Conservation (phyloP, 2,113 vertebrate genomes). For the Callaeas wilsoni region DNA sequence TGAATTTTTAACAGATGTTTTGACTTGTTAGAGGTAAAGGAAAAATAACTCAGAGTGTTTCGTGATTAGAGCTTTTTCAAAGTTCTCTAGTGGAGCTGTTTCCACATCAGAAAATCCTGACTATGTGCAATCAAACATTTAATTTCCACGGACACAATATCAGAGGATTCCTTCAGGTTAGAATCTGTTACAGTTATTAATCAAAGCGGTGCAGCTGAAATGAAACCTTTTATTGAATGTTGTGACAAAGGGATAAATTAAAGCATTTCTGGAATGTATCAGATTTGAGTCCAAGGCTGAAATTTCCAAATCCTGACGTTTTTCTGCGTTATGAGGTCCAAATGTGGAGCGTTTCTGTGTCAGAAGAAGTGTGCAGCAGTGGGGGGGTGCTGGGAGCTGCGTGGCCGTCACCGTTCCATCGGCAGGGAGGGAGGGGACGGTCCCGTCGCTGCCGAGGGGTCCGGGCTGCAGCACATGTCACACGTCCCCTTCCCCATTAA, state of each 20-base stretch:
- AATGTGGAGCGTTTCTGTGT: background rate
- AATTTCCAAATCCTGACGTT: conserved; percentile 24
- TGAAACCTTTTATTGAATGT: background rate
- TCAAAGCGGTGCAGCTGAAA: conserved; percentile 18
- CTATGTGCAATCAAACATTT: conserved; percentile 21
- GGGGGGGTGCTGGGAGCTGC: background rate
- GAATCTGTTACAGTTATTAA: conserved; percentile 22
- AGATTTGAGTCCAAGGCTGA: conserved; percentile 44
- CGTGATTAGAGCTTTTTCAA: background rate
- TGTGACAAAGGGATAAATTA: conserved; percentile 50
- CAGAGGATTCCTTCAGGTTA: conserved; percentile 21
- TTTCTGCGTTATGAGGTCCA: background rate
- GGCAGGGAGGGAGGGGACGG: background rate
- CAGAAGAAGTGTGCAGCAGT: background rate
- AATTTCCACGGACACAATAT: background rate
- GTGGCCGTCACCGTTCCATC: fast-evolving
- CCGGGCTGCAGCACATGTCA: background rate
- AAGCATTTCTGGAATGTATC: conserved; percentile 54
- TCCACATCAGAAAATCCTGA: conserved; percentile 18
- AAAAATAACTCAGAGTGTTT: background rate
- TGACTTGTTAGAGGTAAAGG: background rate
- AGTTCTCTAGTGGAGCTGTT: background rate
- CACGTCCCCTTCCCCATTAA: background rate
- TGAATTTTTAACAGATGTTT: conserved; percentile 9
- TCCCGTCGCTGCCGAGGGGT: fast-evolving